phyloP scores from a whole-genome alignment of 1,140 invertebrate genomes.

The Limonius californicus region DNA sequence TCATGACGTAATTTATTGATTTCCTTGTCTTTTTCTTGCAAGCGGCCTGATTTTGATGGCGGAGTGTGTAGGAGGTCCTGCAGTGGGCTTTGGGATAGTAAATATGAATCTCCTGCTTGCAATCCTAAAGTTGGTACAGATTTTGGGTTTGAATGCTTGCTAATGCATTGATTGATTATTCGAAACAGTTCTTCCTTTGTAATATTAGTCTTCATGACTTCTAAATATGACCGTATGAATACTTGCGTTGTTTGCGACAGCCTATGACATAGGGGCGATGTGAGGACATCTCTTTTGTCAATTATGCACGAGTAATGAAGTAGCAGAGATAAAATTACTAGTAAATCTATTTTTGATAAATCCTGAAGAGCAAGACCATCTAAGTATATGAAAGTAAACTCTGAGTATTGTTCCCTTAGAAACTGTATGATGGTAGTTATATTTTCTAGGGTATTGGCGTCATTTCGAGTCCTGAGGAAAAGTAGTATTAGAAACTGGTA shows the following conservation, averaged over 20 bases:
- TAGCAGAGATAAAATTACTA: constrained; percentile 37
- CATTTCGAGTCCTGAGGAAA: too few relatives aligned
- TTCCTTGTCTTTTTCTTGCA: constrained; percentile 35
- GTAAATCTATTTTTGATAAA: constrained; percentile 30
- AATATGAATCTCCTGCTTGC: constrained; percentile 18
- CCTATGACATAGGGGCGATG: constrained; percentile 35
- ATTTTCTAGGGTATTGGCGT: too few relatives aligned
- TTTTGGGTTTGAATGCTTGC: constrained; percentile 13
- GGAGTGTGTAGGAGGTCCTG: constrained; percentile 39
- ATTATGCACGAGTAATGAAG: constrained; percentile 42
- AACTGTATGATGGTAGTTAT: background rate
- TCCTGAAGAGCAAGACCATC: constrained; percentile 30
- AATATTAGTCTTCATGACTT: constrained; percentile 32
- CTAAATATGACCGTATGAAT: constrained; percentile 37
- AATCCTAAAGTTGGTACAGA: background rate
- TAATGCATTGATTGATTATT: constrained; percentile 21
- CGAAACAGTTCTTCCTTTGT: constrained; percentile 34
- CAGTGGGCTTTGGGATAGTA: constrained; percentile 33
- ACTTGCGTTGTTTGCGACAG: constrained; percentile 35
- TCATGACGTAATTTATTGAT: constrained; percentile 33
- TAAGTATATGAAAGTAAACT: constrained; percentile 29
- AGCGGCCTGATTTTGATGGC: constrained; percentile 24
- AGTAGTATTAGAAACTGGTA: too few relatives aligned
- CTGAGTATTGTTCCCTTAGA: constrained; percentile 35
- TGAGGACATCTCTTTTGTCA: constrained; percentile 35